phyloP scores from a whole-genome alignment of 2,888 invertebrate species.

The Tipula unca region DNA sequence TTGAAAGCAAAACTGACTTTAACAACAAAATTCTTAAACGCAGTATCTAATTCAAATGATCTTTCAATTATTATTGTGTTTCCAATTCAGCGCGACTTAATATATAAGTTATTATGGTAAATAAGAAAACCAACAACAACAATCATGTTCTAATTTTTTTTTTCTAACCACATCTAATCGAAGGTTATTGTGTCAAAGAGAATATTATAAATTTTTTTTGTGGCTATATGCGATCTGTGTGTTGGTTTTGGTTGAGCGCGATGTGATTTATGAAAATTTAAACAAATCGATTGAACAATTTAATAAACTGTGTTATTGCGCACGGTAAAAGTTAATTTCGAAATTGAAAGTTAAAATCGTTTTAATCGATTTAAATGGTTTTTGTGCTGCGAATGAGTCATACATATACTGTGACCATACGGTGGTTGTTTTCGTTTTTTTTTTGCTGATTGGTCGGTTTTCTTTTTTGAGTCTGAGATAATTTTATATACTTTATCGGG shows the following conservation, averaged over 20 bases:
- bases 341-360: neutral
- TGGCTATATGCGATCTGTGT: neutral
- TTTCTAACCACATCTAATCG: neutral
- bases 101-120: neutral
- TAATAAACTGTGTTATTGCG: neutral
- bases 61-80: conserved; percentile 3
- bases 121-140: neutral
- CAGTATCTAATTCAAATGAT: neutral
- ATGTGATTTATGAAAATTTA: neutral
- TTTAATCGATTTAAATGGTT: neutral
- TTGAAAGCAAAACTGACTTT: neutral
- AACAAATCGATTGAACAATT: neutral
- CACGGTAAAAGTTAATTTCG: neutral
- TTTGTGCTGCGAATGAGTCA: neutral
- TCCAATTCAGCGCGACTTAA: neutral
- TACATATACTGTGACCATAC: neutral
- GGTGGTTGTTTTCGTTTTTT: neutral
- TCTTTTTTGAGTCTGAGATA: neutral
- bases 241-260: neutral
- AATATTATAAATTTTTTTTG: neutral
- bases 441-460: neutral
- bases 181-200: neutral
- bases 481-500: neutral
- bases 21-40: neutral
- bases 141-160: neutral